Percentiles rank a stretch among this genome's conserved stretches.
Evolutionary conservation across 1,140 invertebrate genomes (phyloP).

Genomic region (Dendrolimus punctatus): DNA sequence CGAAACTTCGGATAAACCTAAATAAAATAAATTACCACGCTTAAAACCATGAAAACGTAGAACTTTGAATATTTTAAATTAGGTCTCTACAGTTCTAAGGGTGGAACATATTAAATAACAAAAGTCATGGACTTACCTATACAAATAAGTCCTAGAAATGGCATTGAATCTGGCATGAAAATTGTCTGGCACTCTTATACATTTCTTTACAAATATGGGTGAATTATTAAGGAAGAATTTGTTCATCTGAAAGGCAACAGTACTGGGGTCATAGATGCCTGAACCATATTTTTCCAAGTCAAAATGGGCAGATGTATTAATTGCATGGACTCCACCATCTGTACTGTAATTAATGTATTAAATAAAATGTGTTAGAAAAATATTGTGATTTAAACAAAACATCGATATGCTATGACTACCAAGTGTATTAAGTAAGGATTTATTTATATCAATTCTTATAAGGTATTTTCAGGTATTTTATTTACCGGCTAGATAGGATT

Average conservation of each 20-base stretch:
- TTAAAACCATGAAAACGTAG: no score
- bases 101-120: constrained; percentile 35
- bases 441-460: not conserved
- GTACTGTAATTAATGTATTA: constrained; percentile 70
- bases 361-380: no score
- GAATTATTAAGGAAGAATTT: constrained; percentile 72
- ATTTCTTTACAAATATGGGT: constrained; percentile 72
- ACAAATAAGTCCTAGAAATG: constrained; percentile 77
- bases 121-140: constrained; percentile 68
- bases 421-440: no score
- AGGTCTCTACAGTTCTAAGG: no score
- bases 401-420: no score
- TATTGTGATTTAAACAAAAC: no score
- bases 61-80: no score
- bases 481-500: constrained; percentile 77
- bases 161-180: constrained; percentile 76
- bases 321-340: constrained; percentile 81
- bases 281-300: constrained; percentile 70
- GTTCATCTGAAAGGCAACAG: constrained; percentile 71
- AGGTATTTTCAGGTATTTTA: not conserved
- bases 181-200: constrained; percentile 69
- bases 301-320: constrained; percentile 76
- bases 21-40: no score
- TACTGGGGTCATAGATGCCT: constrained; percentile 59
- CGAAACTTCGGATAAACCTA: no score